Evolutionary conservation across 2,113 vertebrate genomes (phyloP).

Genomic region (Mesitornis unicolor): DNA sequence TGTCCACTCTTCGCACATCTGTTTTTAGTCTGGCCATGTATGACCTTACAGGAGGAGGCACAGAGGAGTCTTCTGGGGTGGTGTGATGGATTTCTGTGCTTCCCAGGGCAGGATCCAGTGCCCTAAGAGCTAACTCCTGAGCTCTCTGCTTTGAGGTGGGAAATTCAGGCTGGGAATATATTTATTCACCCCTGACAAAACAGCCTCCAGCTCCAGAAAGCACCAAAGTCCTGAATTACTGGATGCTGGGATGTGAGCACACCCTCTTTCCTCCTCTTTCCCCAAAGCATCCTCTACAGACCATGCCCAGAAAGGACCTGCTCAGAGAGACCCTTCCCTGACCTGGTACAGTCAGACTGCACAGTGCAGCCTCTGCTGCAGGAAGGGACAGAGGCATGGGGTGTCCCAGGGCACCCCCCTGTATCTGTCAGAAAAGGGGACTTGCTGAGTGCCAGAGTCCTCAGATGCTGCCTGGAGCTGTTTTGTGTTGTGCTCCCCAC

Average conservation of each 20-base stretch:
- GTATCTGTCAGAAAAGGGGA: neutral
- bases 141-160: neutral
- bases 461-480: neutral
- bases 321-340: neutral
- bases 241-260: neutral
- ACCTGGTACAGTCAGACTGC: neutral
- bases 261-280: neutral
- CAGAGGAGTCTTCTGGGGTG: neutral
- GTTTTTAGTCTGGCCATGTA: neutral
- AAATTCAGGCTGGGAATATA: neutral
- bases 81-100: neutral
- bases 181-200: neutral
- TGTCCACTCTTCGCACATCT: neutral
- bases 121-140: neutral
- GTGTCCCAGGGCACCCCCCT: neutral
- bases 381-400: neutral
- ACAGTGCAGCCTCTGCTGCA: neutral
- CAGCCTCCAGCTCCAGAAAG: neutral
- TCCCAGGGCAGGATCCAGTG: neutral
- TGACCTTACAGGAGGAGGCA: neutral
- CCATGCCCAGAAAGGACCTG: neutral
- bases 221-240: fast-evolving
- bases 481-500: neutral
- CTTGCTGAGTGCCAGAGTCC: neutral
- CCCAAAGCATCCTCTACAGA: neutral